Base-by-base conservation (phyloP, 2,888 invertebrate species). In the Hyalella azteca region DNA sequence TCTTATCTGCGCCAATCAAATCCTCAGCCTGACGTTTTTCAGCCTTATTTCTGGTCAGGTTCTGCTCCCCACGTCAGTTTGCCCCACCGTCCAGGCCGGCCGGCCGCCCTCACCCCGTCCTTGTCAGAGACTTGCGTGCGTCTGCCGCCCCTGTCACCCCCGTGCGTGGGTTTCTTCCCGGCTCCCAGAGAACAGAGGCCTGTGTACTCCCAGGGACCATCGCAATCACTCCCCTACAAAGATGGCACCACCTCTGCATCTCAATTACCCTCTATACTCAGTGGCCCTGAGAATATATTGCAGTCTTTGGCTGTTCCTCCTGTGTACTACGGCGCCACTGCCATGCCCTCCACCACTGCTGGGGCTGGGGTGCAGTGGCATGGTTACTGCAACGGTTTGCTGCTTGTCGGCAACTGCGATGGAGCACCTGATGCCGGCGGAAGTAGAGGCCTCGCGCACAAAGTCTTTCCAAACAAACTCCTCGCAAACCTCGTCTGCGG, bases 401-500 rank as follows among this genome's bases (percentile, higher is more conserved):
- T 66, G 36, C 66, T 66, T 13, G n/a, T n/a, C n/a, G 66, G 66
- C 7, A 39, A 39, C 66, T 66, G 66, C 19, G 36, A 22, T 66
- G 36, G 11, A 4, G 75, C 19, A 75, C 22, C 22, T 73, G 41
- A 39, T 19, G 75, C 75, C 40, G 36, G n/a, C n/a, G n/a, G n/a
- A n/a, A n/a, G n/a, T n/a, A n/a, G n/a, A n/a, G n/a, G n/a, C n/a
- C n/a, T n/a, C n/a, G n/a, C 1, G 26, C 75, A 9, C 40, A 75
- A 41, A 41, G 75, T 75, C 1, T 22, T 75, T 40, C 45, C 75
- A n/a, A 75, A 75, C 45, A 75, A 45, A 13, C 29, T 75, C 45
- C 75, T 75, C 26, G 40, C 75, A 11, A 75, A 75, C n/a, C 45
- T 75, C 26, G 75, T 75, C 11, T 75, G 75, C 19, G 75, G 75